phyloP scores from a whole-genome alignment of 53 echinoderm and acorn worm species.

The Antedon mediterranea region DNA sequence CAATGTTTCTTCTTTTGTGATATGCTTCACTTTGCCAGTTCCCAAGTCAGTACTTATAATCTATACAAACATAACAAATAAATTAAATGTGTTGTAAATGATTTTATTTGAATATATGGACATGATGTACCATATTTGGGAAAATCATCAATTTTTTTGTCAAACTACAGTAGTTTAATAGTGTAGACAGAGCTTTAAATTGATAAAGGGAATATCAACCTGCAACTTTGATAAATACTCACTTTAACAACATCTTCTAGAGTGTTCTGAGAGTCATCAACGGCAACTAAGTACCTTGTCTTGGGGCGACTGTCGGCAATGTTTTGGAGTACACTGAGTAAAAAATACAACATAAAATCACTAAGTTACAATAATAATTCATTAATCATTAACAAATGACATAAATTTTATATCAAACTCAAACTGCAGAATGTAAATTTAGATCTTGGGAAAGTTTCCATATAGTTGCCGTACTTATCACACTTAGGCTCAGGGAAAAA shows the following conservation, averaged over 20 bases:
- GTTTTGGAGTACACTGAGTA: conserved; percentile 84
- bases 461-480: no score
- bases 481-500: no score
- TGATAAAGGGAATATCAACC: neutral
- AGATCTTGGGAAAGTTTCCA: no score
- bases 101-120: no score
- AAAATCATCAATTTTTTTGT: no score
- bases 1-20: conserved; percentile 92
- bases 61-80: conserved; percentile 15
- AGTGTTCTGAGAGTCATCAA: conserved; percentile 94
- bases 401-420: no score
- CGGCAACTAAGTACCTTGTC: conserved; percentile 90
- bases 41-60: conserved; percentile 80
- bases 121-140: no score
- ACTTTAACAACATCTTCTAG: conserved; percentile 93
- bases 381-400: no score
- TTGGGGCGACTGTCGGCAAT: conserved; percentile 93
- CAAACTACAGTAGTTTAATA: no score
- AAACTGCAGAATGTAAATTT: no score
- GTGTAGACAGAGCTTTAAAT: no score
- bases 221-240: neutral
- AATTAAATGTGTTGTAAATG: neutral
- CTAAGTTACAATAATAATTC: neutral
- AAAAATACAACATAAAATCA: neutral
- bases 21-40: conserved; percentile 79